Evolutionary conservation across 2,797 vertebrate genomes (phyloP), one percentile per base, ranked within the genome.

Genomic region (Acanthis flammea): DNA sequence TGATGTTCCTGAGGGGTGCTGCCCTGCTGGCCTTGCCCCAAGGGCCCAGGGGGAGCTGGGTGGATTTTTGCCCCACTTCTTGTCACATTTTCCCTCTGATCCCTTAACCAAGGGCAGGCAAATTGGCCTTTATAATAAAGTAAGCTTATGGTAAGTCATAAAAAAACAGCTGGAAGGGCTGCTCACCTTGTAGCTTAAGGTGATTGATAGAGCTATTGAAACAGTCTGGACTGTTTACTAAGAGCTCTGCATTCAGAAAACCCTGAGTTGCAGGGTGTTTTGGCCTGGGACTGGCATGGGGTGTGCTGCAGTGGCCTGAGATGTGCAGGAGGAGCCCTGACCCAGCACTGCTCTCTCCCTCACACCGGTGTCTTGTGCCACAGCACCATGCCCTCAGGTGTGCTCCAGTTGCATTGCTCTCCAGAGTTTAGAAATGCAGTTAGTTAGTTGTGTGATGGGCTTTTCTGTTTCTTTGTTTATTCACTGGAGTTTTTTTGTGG

Each of bases 241-340:
- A 6, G 67, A 28, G n/a, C 15, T 45, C 6, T 57, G 27, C 0
- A 6, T 22, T 54, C 25, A 16, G 35, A 15, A n/a, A 30, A 8
- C 14, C 5, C 15, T 19, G 50, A n/a, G 16, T 2, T 30, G 54
- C 39, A 50, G 54, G 31, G 21, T n/a, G 23, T 12, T 12, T 17
- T 33, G 54, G 15, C 1, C 6, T 27, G 55, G 60, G 35, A 2
- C 47, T 6, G 7, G 4, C 0, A 21, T 19, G 24, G 53, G n/a
- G 0, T 4, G 12, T 9, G 76, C 35, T 65, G 61, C 57, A 18
- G 2, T 30, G 74, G 9, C n/a, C 70, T 58, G 65, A 14, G 24
- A 7, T 4, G 33, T 27, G 71, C 12, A 37, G 76, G 10, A 53
- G 2, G 1, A n/a, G 68, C 23, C 83, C n/a, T 16, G 11, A 35